Base-by-base conservation (phyloP, 2,797 vertebrate genomes). In the Arctocebus calabarensis region DNA sequence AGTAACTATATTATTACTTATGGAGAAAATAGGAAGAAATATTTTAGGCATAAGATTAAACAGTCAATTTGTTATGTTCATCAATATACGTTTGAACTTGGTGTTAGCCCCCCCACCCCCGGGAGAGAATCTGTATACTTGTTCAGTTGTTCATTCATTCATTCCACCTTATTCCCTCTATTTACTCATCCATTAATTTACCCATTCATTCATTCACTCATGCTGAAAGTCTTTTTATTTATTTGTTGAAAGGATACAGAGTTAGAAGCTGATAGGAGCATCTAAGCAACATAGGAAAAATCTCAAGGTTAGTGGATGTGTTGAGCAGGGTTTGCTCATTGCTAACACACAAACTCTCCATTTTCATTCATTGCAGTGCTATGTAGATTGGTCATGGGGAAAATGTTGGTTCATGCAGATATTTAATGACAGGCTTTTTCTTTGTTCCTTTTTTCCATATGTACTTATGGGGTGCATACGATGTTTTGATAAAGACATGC, bases 171-270 rank as follows among this genome's bases (percentile, higher is more conserved):
- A 19, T 61, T 75, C 3, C 17, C 20, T 34, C 55, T 40, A 11
- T 79, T 71, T 25, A 75, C 62, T 77, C 66, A 89, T 79, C 73
- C 52, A 77, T 75, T 37, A 20, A 66, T 45, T 29, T 12, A 25
- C 22, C 22, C 32, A 40, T 82, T 66, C 52, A 71, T 62, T 32
- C 17, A 48, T 55, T 82, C 22, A 74, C 20, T 94, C 3, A 55
- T 64, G 13, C 16, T 83, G 10, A 17, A 55, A 52, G 2, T 90
- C 20, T 78, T 74, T 90, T 82, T 10, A 64, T 82, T 81, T 96
- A 70, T 92, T 86, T 96, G 84, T 90, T 94, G 9, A 90, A 90
- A 10, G 7, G 70, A 85, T 83, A 29, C 11, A 88, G 43, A 88
- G 88, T 77, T 83, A 74, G 52, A 92, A 55, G 43, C 17, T 91